Percentiles rank a stretch among this genome's conserved stretches.
phyloP scores from a whole-genome alignment of 2,113 vertebrate genomes.

The Hiodon tergisus region DNA sequence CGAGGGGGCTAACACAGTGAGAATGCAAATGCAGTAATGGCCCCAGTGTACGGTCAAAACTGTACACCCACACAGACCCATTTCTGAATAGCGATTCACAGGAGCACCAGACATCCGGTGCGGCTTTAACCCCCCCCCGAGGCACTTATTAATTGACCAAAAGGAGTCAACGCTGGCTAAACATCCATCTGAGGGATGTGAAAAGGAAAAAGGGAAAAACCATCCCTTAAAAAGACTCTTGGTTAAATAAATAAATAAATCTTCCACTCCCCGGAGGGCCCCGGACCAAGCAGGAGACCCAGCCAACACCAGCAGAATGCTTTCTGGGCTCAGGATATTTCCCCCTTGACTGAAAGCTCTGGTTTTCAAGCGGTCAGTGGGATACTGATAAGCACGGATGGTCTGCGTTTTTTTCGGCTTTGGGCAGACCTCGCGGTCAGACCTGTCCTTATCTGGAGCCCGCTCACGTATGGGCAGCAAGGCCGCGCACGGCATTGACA shows the following conservation, averaged over 20 bases:
- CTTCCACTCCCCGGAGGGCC: slow-evolving; percentile 10
- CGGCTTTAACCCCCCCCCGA: not conserved
- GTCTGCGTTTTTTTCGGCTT: too few relatives aligned
- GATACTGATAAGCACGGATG: too few relatives aligned
- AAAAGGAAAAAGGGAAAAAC: slow-evolving; percentile 10
- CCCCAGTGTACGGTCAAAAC: not conserved
- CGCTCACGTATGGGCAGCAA: too few relatives aligned
- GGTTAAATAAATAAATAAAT: not conserved
- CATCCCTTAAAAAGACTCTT: slow-evolving; percentile 16
- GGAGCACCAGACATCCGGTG: not conserved
- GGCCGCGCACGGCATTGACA: too few relatives aligned
- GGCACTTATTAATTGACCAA: not conserved
- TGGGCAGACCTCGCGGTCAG: too few relatives aligned
- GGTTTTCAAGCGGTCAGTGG: too few relatives aligned
- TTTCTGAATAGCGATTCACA: not conserved
- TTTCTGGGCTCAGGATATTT: not conserved
- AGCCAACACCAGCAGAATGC: not conserved
- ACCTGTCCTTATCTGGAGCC: too few relatives aligned
- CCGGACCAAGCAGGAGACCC: not conserved
- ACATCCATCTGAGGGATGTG: slow-evolving; percentile 8
- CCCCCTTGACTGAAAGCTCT: not conserved
- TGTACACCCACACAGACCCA: not conserved
- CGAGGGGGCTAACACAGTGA: not conserved
- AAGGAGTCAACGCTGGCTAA: not conserved
- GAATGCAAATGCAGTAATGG: too few relatives aligned